These are phyloP conservation scores for Eudasyphora cyanicolor DNA, from an alignment of 2,888 invertebrate species.

Conservation along the genomic window DNA sequence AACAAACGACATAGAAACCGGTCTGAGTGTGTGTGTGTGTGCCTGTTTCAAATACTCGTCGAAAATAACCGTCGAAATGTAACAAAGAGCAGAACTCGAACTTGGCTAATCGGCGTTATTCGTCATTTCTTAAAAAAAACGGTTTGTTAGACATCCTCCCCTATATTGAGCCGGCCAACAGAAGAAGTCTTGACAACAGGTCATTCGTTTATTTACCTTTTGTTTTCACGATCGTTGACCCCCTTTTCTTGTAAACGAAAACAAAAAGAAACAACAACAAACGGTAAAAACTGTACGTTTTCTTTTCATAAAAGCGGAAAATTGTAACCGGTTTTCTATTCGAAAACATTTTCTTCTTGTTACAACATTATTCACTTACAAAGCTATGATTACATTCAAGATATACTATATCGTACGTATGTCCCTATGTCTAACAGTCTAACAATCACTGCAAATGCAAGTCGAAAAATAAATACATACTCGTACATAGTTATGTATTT, in stretches of 20 bases:
- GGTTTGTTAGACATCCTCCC: not conserved
- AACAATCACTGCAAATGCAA: not conserved
- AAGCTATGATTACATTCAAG: constrained; percentile 43
- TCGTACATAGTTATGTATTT: not conserved
- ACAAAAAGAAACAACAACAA: constrained; percentile 34
- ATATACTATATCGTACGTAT: not conserved
- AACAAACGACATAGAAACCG: not conserved
- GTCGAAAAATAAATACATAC: not conserved
- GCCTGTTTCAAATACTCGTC: not conserved
- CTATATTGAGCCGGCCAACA: not conserved
- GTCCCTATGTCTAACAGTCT: too few relatives aligned
- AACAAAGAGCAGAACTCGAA: not conserved
- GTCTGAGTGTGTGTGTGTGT: constrained; percentile 5
- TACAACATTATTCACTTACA: constrained; percentile 42
- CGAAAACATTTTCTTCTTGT: constrained; percentile 11
- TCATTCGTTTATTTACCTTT: not conserved
- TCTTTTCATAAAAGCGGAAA: not conserved
- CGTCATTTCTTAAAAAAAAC: too few relatives aligned
- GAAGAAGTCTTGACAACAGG: not conserved
- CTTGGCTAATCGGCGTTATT: not conserved
- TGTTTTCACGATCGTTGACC: constrained; percentile 38
- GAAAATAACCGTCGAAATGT: constrained; percentile 3
- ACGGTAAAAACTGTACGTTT: constrained; percentile 57
- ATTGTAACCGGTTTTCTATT: constrained; percentile 40
- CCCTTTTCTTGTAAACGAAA: not conserved